These are phyloP conservation scores for Oryzias celebensis DNA, from an alignment of 2,113 vertebrate species.

Conservation along the genomic window DNA sequence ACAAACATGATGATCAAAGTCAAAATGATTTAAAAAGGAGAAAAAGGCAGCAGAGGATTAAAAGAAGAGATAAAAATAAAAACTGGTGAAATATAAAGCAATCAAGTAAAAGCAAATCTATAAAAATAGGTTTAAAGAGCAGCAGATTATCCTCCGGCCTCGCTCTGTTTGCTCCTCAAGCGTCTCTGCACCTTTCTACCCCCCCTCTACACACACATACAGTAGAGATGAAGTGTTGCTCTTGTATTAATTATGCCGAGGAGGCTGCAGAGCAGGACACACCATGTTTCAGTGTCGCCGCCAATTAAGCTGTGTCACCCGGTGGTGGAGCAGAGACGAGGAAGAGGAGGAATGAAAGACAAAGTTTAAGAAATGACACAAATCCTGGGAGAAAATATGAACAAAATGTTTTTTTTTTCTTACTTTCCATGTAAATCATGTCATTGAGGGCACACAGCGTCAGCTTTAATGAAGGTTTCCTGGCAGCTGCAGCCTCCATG, in stretches of 20 bases:
- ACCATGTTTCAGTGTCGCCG: slow-evolving; percentile 66
- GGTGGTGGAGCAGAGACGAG: slow-evolving; percentile 34
- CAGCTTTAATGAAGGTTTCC: background rate
- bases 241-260: slow-evolving; percentile 66
- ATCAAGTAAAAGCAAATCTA: slow-evolving; percentile 26
- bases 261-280: slow-evolving; percentile 64
- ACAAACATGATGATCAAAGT: slow-evolving; percentile 38
- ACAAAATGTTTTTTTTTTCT: slow-evolving; percentile 26
- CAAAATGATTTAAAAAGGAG: slow-evolving; percentile 23
- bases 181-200: slow-evolving; percentile 19
- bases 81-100: slow-evolving; percentile 58
- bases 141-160: slow-evolving; percentile 15
- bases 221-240: slow-evolving; percentile 58
- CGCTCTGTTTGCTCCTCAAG: slow-evolving; percentile 1
- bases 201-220: slow-evolving; percentile 32
- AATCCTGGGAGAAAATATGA: slow-evolving; percentile 1
- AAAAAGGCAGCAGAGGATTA: slow-evolving; percentile 18
- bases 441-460: background rate
- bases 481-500: too few species aligned
- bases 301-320: slow-evolving; percentile 67
- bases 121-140: slow-evolving; percentile 47
- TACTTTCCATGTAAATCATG: slow-evolving; percentile 30
- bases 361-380: slow-evolving; percentile 17
- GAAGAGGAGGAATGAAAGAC: slow-evolving; percentile 21
- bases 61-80: slow-evolving; percentile 52